Evolutionary conservation across 2,113 vertebrate species (phyloP), one percentile per base, ranked within the genome.

Genomic region (Anseranas semipalmata): DNA sequence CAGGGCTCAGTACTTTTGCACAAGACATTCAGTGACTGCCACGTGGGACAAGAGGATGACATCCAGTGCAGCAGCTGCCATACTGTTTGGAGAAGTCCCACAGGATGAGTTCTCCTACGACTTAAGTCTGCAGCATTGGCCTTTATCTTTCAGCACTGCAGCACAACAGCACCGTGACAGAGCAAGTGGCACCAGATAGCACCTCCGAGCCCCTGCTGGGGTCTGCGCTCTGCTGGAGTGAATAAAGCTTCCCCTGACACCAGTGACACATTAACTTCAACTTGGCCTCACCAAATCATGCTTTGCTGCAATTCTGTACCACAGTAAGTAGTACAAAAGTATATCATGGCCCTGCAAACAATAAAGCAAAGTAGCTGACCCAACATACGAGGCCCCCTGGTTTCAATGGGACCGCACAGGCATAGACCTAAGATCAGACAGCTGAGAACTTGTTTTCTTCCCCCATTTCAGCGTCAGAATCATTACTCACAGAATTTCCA

Each of bases 331-430:
- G 46, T 25, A 70, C 30, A 66, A n/a, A 65, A 87, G 15, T 4
- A 9, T 45, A 43, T 7, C 1, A 5, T 7, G 62, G 33, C 33
- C 52, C 53, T 84, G 15, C 19, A 88, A 86, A 83, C 15, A 60
- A 43, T 1, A 67, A 56, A 25, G 27, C 66, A 62, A 89, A 91
- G 9, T 15, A 45, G 8, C 1, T 88, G 28, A 62, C 25, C 16
- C 55, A 35, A n/a, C 10, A 35, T 1, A 27, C 5, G 3, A 41
- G 20, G 5, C 27, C 25, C 4, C 13, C 12, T 2, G 1, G 12
- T 3, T 59, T 67, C 52, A 71, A 62, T 6, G 17, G 22, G 19
- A 83, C 35, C 32, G 41, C 12, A 20, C 8, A 89, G 41, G 15
- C 27, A 3, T 27, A 55, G 22, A 17, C 28, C 55, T 59, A 58